Percentiles rank a stretch among this genome's conserved stretches.
Evolutionary conservation across 2,888 invertebrate genomes (phyloP).

Genomic region (Lepeophtheirus nordmannii): DNA sequence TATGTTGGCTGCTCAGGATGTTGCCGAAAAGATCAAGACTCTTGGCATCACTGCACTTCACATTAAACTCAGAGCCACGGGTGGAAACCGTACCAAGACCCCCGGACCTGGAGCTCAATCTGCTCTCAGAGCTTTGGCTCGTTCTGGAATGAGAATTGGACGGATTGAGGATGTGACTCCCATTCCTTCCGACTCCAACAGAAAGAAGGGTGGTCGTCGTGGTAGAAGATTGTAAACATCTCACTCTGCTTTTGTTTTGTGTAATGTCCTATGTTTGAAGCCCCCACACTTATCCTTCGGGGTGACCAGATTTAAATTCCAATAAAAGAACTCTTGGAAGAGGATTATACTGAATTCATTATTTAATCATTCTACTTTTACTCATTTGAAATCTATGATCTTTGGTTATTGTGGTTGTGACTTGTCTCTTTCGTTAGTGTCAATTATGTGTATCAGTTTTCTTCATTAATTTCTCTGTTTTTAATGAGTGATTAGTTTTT

Average conservation of each 20-base stretch:
- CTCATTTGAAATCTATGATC: too few species aligned
- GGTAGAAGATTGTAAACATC: slow-evolving; percentile 83
- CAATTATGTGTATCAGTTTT: too few species aligned
- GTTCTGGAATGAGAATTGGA: slow-evolving; percentile 98
- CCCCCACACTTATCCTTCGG: too few species aligned
- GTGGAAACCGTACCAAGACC: slow-evolving; percentile 95
- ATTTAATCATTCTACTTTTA: too few species aligned
- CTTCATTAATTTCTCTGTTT: too few species aligned
- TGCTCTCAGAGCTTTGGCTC: slow-evolving; percentile 89
- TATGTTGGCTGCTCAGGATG: slow-evolving; percentile 99
- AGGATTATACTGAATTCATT: neutral
- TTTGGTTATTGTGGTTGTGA: too few species aligned
- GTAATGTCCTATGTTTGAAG: neutral
- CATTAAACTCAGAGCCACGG: slow-evolving; percentile 94
- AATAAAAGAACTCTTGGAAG: neutral
- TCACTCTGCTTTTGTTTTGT: neutral
- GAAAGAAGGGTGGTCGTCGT: slow-evolving; percentile 99
- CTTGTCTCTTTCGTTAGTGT: too few species aligned
- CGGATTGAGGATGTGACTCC: slow-evolving; percentile 99
- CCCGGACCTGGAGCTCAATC: slow-evolving; percentile 98
- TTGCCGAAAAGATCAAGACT: slow-evolving; percentile 92
- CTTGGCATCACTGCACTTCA: slow-evolving; percentile 95
- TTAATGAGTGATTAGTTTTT: too few species aligned
- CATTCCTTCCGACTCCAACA: slow-evolving; percentile 95
- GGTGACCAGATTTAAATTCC: too few species aligned